Evolutionary conservation across 2,888 invertebrate species (phyloP).

Genomic region (Napeogenes inachia): DNA sequence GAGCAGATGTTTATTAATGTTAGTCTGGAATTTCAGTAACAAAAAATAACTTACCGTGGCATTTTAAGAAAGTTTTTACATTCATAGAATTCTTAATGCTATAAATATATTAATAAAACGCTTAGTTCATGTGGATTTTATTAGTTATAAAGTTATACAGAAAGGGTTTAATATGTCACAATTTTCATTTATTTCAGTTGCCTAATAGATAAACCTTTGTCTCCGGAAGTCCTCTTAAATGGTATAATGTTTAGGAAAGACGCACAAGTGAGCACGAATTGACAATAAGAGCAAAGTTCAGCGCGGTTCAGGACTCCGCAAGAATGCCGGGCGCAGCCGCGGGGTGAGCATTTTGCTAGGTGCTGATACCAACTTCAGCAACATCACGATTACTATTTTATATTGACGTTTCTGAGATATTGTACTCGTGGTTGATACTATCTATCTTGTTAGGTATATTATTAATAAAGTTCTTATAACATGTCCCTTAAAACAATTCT

Average conservation of each 20-base stretch:
- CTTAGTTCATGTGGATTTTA: too few species aligned
- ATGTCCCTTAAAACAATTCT: neutral
- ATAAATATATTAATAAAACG: too few species aligned
- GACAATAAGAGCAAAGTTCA: slow-evolving; percentile 78
- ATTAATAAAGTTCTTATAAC: slow-evolving; percentile 6
- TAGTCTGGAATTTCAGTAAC: too few species aligned
- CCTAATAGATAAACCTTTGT: slow-evolving; percentile 37
- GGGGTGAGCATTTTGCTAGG: slow-evolving; percentile 48
- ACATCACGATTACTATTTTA: slow-evolving; percentile 63
- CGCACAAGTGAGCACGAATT: slow-evolving; percentile 71
- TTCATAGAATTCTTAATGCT: too few species aligned
- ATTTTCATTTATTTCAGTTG: slow-evolving; percentile 31
- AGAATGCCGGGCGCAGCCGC: slow-evolving; percentile 68
- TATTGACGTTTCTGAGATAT: slow-evolving; percentile 20
- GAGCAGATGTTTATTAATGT: too few species aligned
- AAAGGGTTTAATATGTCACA: slow-evolving; percentile 35
- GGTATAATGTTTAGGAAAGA: slow-evolving; percentile 58
- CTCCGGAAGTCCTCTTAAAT: slow-evolving; percentile 51
- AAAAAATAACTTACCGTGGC: too few species aligned
- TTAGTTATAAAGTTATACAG: slow-evolving; percentile 15
- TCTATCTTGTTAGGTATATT: slow-evolving; percentile 7
- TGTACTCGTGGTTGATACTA: slow-evolving; percentile 13
- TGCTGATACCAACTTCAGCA: slow-evolving; percentile 58
- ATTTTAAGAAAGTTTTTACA: too few species aligned
- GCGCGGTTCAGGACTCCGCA: slow-evolving; percentile 69